Percentiles rank a stretch among this genome's conserved stretches.
These are phyloP conservation scores for Zophobas atratus DNA, from an alignment of 1,140 invertebrate species.

Conservation along the genomic window DNA sequence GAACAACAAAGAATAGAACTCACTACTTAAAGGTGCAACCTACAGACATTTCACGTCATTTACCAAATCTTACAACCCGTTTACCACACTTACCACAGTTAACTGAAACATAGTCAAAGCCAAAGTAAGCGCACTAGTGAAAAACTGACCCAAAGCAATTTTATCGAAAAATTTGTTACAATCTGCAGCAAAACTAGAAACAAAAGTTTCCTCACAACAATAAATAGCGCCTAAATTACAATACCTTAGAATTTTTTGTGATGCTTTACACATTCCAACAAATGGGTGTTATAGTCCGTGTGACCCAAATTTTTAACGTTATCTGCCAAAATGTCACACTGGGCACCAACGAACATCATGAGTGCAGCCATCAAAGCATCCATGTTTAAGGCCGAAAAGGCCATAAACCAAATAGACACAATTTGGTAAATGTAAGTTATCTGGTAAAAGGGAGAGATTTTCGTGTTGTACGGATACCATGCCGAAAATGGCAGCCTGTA, in stretches of 20 bases:
- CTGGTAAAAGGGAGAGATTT: conserved; percentile 12
- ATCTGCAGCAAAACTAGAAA: not conserved
- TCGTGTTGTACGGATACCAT: conserved; percentile 28
- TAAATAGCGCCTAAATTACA: too few relatives aligned
- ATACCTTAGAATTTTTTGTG: too few relatives aligned
- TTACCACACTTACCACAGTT: not conserved
- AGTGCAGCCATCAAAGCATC: not conserved
- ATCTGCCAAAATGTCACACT: not conserved
- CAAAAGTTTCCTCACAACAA: too few relatives aligned
- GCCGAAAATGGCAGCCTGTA: conserved; percentile 8
- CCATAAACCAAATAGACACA: not conserved
- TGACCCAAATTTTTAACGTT: not conserved
- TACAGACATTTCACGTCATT: not conserved
- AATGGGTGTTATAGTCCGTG: too few relatives aligned
- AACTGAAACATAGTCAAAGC: not conserved
- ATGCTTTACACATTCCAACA: too few relatives aligned
- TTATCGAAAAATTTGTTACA: not conserved
- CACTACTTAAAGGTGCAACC: conserved; percentile 20
- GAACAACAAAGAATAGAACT: conserved; percentile 4
- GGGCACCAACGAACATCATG: not conserved
- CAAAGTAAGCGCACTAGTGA: not conserved
- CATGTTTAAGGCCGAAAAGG: not conserved
- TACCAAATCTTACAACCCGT: too few relatives aligned
- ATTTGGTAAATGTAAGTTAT: conserved; percentile 24
- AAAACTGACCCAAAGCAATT: not conserved